Evolutionary conservation across 1,140 invertebrate species (phyloP).

Genomic region (Olivierus martensii): DNA sequence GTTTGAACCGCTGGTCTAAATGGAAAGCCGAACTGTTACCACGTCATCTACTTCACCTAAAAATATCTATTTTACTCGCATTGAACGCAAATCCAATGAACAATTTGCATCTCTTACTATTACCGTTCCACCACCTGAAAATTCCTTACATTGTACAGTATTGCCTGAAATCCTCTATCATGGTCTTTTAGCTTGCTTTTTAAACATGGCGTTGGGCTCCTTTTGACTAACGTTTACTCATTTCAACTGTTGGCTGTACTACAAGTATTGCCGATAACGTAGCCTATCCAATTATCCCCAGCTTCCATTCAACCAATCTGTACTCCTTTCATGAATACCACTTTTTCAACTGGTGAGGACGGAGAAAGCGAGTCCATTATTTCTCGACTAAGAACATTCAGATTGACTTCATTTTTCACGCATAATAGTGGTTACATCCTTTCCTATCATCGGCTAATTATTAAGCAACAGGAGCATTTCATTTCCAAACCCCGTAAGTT

Average conservation of each 20-base stretch:
- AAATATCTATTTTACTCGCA: slow-evolving; percentile 2
- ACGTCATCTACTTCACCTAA: slow-evolving; percentile 3
- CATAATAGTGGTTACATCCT: too few species aligned
- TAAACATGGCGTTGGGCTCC: slow-evolving; percentile 2
- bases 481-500: too few species aligned
- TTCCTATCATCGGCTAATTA: too few species aligned
- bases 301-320: neutral
- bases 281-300: slow-evolving; percentile 2
- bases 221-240: slow-evolving; percentile 1
- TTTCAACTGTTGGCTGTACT: slow-evolving; percentile 4
- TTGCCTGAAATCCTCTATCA: slow-evolving; percentile 1
- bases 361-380: neutral
- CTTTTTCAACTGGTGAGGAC: slow-evolving; percentile 27
- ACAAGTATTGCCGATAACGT: slow-evolving; percentile 1
- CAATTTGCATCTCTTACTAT: slow-evolving; percentile 1
- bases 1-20: too few species aligned
- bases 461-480: too few species aligned
- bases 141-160: slow-evolving; percentile 1
- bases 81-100: neutral
- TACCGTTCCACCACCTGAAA: slow-evolving; percentile 3
- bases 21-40: too few species aligned
- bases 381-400: too few species aligned
- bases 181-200: slow-evolving; percentile 2
- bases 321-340: neutral
- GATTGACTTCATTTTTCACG: too few species aligned